These are phyloP conservation scores for Brachypalpus laphriformis DNA, from an alignment of 2,888 invertebrate genomes.

Conservation along the genomic window DNA sequence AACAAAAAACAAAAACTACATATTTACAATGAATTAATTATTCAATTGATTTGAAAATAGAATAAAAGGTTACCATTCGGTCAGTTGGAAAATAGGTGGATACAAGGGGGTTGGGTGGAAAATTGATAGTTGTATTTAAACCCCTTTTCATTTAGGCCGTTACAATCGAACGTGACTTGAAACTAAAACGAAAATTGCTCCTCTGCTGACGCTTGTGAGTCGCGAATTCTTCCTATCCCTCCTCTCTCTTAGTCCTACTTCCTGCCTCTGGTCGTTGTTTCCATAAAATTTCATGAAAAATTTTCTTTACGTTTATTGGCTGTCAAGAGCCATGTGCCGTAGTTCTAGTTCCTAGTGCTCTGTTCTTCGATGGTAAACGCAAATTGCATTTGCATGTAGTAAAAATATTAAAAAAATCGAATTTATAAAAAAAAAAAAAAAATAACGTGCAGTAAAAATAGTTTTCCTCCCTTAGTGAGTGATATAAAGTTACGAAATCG, in stretches of 20 bases:
- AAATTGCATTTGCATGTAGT: constrained; percentile 41
- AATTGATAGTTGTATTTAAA: constrained; percentile 31
- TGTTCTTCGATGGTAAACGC: constrained; percentile 7
- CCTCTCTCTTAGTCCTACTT: too few relatives aligned
- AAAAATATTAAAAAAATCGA: constrained; percentile 4
- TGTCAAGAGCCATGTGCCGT: constrained; percentile 34
- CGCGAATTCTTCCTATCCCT: constrained; percentile 27
- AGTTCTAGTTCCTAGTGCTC: constrained; percentile 16
- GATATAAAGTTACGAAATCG: constrained; percentile 9
- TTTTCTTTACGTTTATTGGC: constrained; percentile 22
- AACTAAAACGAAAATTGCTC: constrained; percentile 31
- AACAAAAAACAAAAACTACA: neutral
- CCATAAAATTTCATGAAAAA: constrained; percentile 21
- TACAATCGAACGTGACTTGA: constrained; percentile 60
- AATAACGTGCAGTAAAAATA: neutral
- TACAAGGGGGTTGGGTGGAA: neutral
- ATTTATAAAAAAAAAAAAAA: neutral
- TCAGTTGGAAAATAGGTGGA: neutral
- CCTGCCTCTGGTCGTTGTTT: constrained; percentile 14
- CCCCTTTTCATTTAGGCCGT: constrained; percentile 44
- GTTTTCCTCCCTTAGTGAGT: constrained; percentile 8
- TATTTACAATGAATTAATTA: constrained; percentile 26
- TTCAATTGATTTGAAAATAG: constrained; percentile 31
- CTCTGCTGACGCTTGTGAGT: neutral
- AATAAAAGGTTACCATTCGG: neutral